These are phyloP conservation scores for Drosophila takahashii DNA, from an alignment of 1,140 invertebrate species.

Conservation along the genomic window DNA sequence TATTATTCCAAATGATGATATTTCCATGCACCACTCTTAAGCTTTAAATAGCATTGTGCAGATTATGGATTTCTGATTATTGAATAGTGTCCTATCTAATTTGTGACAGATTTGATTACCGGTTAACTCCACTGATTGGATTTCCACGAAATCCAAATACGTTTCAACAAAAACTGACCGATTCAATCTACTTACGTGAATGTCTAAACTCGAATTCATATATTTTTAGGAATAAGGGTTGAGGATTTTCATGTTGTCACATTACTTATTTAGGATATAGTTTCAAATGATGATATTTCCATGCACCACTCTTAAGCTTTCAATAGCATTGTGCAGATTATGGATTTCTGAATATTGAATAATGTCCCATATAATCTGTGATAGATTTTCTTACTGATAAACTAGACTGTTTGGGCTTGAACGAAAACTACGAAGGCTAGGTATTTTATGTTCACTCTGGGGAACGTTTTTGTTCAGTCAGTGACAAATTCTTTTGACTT, in stretches of 20 bases:
- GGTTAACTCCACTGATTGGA: not conserved
- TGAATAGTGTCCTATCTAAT: not conserved
- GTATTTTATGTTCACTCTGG: not conserved
- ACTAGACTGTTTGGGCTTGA: not conserved
- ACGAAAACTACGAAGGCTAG: constrained; percentile 2
- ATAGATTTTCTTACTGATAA: not conserved
- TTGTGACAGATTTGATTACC: too few species aligned
- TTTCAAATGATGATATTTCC: constrained; percentile 12
- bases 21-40: constrained; percentile 15
- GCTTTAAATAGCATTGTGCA: not conserved
- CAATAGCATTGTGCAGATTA: constrained; percentile 4
- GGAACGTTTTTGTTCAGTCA: constrained; percentile 23
- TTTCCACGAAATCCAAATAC: too few species aligned
- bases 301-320: constrained; percentile 13
- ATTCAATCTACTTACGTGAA: not conserved
- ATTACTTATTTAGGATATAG: too few species aligned
- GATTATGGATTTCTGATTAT: constrained; percentile 11
- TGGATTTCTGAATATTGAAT: constrained; percentile 1
- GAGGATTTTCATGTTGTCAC: not conserved
- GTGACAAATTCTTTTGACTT: constrained; percentile 60
- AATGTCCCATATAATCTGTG: not conserved
- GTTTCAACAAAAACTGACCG: too few species aligned
- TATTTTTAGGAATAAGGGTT: too few species aligned
- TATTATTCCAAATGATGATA: constrained; percentile 6
- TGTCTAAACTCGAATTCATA: not conserved